Conservation (phyloP, 2,113 vertebrate genomes). For the Micronisus gabar region DNA sequence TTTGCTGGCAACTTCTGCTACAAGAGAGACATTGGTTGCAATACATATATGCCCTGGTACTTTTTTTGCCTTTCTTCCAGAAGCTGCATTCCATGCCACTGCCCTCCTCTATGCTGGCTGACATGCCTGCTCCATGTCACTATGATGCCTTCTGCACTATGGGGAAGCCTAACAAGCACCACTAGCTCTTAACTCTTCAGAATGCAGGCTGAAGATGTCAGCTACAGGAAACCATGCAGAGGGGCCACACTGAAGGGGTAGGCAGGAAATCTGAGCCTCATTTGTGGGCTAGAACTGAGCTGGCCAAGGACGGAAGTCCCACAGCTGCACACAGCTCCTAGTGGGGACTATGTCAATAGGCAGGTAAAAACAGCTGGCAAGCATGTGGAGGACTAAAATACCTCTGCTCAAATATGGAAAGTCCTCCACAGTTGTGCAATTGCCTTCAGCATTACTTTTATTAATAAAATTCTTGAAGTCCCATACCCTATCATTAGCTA, state of each 20-base stretch:
- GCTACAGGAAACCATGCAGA: slow-evolving; percentile 41
- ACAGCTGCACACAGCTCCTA: background rate
- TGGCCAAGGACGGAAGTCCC: background rate
- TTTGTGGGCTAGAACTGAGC: background rate
- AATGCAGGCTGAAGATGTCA: background rate
- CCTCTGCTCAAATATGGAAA: background rate
- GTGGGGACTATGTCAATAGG: background rate
- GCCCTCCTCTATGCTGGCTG: background rate
- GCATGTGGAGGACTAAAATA: background rate
- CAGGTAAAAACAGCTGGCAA: slow-evolving; percentile 41
- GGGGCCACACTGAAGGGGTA: slow-evolving; percentile 22
- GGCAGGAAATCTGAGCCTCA: slow-evolving; percentile 42
- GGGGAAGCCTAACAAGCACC: background rate
- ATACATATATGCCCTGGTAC: no score
- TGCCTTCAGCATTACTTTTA: background rate
- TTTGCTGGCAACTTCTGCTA: background rate
- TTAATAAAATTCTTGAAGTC: background rate
- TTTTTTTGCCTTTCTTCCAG: background rate
- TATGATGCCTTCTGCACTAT: rapidly evolving
- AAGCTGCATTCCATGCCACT: background rate
- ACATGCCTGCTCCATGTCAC: background rate
- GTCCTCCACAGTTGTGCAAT: background rate
- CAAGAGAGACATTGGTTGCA: background rate
- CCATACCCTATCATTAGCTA: slow-evolving; percentile 15
- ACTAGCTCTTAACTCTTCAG: background rate